phyloP scores from a whole-genome alignment of 1,140 invertebrate species.

The Drosophila malerkotliana region DNA sequence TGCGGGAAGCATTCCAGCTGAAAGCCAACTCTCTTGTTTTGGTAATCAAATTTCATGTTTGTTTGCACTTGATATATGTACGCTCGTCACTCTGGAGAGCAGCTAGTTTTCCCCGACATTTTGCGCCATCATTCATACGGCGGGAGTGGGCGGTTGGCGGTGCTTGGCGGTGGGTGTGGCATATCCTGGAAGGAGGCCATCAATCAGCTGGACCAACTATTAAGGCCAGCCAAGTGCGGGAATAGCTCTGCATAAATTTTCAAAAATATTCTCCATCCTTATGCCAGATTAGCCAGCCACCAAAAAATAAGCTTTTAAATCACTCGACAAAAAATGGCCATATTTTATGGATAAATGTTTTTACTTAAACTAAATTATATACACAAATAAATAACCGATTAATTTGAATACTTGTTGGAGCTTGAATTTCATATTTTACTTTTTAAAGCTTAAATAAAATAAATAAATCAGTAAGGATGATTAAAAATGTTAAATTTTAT shows the following conservation, averaged over 20 bases:
- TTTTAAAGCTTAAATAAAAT: too few relatives aligned
- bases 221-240: slow-evolving; percentile 4
- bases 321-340: not conserved
- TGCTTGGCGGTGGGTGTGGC: not conserved
- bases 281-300: slow-evolving; percentile 8
- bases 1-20: not conserved
- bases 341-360: not conserved
- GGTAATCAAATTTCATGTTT: slow-evolving; percentile 64
- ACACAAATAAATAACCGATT: not conserved
- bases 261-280: slow-evolving; percentile 14
- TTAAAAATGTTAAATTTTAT: not conserved
- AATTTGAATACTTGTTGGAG: not conserved
- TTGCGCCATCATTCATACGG: slow-evolving; percentile 47
- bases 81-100: slow-evolving; percentile 11
- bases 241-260: slow-evolving; percentile 39
- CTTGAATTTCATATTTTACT: not conserved
- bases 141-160: not conserved
- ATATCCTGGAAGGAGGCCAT: slow-evolving; percentile 31
- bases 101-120: slow-evolving; percentile 6
- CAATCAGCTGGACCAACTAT: slow-evolving; percentile 65
- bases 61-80: slow-evolving; percentile 51
- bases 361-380: not conserved
- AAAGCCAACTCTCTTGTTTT: slow-evolving; percentile 23
- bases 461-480: too few relatives aligned
- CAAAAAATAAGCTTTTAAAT: not conserved